phyloP scores from a whole-genome alignment of 1,140 invertebrate species.

The Brachionus paranguensis region DNA sequence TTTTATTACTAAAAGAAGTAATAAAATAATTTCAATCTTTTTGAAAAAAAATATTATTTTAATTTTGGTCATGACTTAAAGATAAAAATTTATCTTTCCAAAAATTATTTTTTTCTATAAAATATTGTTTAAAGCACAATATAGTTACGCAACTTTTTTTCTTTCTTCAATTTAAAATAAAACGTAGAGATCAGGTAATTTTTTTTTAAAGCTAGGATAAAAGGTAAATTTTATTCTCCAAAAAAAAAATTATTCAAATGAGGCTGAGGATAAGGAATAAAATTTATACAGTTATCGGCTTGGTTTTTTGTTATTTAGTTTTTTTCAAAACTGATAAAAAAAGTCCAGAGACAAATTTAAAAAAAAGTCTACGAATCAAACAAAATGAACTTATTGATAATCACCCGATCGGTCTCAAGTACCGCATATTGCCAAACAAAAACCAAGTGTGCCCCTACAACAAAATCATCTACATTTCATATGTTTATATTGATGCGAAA shows the following conservation, averaged over 20 bases:
- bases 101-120: neutral
- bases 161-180: neutral
- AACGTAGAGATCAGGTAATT: neutral
- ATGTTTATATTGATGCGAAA: neutral
- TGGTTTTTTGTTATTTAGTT: neutral
- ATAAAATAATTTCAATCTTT: neutral
- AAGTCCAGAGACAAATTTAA: neutral
- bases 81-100: neutral
- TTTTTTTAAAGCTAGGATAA: neutral
- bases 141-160: neutral
- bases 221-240: neutral
- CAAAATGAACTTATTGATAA: neutral
- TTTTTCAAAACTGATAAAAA: neutral
- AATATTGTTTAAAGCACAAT: neutral
- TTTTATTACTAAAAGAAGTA: too few relatives aligned
- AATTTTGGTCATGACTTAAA: neutral
- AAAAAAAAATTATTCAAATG: neutral
- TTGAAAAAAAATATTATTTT: neutral
- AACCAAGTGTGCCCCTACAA: neutral
- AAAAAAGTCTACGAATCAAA: neutral
- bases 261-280: neutral
- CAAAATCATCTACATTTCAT: neutral
- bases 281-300: neutral
- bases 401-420: neutral
- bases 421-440: neutral